These are phyloP conservation scores for Ypsolopha scabrella DNA, from an alignment of 2,888 invertebrate species.

Conservation along the genomic window DNA sequence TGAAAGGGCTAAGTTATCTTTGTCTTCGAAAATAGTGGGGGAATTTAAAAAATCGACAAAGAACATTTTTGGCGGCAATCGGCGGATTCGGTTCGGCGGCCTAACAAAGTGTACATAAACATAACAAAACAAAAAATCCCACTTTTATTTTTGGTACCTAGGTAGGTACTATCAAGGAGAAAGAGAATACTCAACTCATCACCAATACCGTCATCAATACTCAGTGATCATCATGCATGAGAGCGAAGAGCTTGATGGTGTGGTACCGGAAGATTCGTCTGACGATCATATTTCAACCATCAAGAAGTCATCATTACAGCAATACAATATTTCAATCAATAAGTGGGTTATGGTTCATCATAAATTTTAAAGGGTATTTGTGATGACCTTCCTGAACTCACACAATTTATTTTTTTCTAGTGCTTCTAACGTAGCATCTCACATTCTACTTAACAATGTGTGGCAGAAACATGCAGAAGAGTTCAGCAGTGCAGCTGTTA, in stretches of 20 bases:
- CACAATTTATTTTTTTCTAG: slow-evolving; percentile 21
- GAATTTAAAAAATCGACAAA: no score
- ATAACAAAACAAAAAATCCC: no score
- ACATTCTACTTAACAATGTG: slow-evolving; percentile 26
- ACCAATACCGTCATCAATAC: no score
- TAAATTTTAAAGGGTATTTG: neutral
- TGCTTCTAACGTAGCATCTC: slow-evolving; percentile 33
- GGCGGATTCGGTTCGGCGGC: no score
- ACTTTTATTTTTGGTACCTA: no score
- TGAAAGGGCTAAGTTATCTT: no score
- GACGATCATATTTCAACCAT: slow-evolving; percentile 19
- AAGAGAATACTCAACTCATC: no score
- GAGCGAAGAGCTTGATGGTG: slow-evolving; percentile 1
- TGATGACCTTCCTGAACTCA: neutral
- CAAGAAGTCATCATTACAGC: slow-evolving; percentile 23
- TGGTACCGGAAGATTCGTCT: slow-evolving; percentile 19
- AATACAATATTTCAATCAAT: slow-evolving; percentile 25
- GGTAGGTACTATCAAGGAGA: no score
- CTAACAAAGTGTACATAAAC: no score
- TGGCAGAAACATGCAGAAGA: slow-evolving; percentile 27
- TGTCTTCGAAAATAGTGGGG: no score
- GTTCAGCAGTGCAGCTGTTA: slow-evolving; percentile 17
- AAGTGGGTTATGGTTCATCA: slow-evolving; percentile 18
- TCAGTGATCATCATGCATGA: slow-evolving; percentile 1
- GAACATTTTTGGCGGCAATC: no score